phyloP scores from a whole-genome alignment of 1,140 invertebrate genomes.

The Spodoptera litura region DNA sequence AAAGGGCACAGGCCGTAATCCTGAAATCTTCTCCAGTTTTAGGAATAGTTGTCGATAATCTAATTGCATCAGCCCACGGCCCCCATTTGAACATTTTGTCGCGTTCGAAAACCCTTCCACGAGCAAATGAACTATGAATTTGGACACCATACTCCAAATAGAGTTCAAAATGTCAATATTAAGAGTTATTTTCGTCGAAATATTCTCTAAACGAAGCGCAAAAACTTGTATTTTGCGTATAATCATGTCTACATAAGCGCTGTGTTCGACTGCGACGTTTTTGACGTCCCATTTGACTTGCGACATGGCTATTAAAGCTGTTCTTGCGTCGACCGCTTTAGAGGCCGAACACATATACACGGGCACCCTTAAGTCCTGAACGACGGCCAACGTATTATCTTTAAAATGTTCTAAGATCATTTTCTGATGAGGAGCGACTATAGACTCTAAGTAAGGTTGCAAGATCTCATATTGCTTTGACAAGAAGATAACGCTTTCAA shows the following conservation, averaged over 20 bases:
- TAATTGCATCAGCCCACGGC: slow-evolving; percentile 98
- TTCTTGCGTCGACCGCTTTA: slow-evolving; percentile 92
- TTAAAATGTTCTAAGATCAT: slow-evolving; percentile 92
- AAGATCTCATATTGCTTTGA: slow-evolving; percentile 94
- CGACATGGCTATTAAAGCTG: slow-evolving; percentile 93
- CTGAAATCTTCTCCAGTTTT: slow-evolving; percentile 95
- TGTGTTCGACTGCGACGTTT: slow-evolving; percentile 98
- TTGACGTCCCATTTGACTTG: slow-evolving; percentile 98
- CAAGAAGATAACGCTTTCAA: slow-evolving; percentile 96
- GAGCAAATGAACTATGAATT: slow-evolving; percentile 93
- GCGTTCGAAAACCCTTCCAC: slow-evolving; percentile 97
- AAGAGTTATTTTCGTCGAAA: slow-evolving; percentile 89
- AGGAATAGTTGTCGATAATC: slow-evolving; percentile 98
- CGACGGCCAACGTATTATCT: slow-evolving; percentile 90
- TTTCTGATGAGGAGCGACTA: slow-evolving; percentile 88
- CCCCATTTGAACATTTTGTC: slow-evolving; percentile 98
- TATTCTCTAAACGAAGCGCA: slow-evolving; percentile 90
- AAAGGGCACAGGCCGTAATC: slow-evolving; percentile 94
- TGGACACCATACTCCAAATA: slow-evolving; percentile 95
- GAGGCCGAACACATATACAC: slow-evolving; percentile 94
- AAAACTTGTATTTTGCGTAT: slow-evolving; percentile 93
- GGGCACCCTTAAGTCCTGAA: slow-evolving; percentile 91
- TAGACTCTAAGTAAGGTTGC: slow-evolving; percentile 92
- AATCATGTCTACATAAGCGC: slow-evolving; percentile 93
- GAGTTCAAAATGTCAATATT: slow-evolving; percentile 89